A percentile compares a stretch with the other conserved stretches of the same genome.
These are phyloP conservation scores for Ceraclea dissimilis DNA, from an alignment of 2,888 invertebrate genomes.

Conservation along the genomic window DNA sequence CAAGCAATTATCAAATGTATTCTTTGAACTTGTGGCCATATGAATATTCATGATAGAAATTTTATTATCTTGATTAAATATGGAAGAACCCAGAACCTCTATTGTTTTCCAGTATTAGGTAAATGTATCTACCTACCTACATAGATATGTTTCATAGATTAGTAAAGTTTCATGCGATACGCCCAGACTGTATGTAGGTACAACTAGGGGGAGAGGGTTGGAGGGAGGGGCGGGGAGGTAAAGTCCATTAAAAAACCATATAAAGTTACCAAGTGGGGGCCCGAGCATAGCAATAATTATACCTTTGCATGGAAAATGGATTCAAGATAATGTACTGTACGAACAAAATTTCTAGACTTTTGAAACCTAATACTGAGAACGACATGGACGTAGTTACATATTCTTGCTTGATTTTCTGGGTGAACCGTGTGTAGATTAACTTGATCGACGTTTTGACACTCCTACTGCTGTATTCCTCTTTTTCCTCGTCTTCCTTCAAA, in stretches of 20 bases:
- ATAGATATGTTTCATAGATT: no score
- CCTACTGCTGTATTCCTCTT: no score
- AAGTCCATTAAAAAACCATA: conserved; percentile 22
- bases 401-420: no score
- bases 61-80: background rate
- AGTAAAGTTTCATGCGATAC: no score
- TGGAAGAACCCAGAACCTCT: background rate
- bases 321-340: background rate
- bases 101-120: conserved; percentile 1
- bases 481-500: no score
- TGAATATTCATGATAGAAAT: conserved; percentile 22
- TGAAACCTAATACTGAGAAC: no score
- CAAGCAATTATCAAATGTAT: conserved; percentile 22
- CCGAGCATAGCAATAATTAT: conserved; percentile 14
- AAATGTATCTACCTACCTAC: background rate
- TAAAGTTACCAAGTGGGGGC: conserved; percentile 21
- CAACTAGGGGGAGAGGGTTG: background rate
- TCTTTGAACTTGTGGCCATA: conserved; percentile 21
- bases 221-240: background rate
- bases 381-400: no score
- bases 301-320: conserved; percentile 20
- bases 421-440: no score
- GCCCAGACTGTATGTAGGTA: no score
- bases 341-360: no score
- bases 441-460: no score